Evolutionary conservation across 2,888 invertebrate genomes (phyloP).

Genomic region (Stenodema calcarata): DNA sequence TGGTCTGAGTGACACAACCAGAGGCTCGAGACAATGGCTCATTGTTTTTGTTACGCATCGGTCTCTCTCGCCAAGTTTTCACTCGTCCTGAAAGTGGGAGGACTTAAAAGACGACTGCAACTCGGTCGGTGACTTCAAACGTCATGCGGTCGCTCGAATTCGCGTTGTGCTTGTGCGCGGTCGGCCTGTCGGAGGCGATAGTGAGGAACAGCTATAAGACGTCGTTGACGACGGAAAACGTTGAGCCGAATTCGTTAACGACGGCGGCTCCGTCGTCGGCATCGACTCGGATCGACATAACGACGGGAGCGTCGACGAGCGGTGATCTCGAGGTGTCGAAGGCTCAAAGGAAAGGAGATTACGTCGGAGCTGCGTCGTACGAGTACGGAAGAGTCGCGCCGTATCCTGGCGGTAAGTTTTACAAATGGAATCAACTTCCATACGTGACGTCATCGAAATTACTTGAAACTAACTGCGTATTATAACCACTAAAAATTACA

Average conservation of each 20-base stretch:
- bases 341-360: conserved; percentile 15
- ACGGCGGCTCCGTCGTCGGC: background rate
- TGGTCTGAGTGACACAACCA: background rate
- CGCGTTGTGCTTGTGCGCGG: background rate
- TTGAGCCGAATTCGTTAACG: background rate
- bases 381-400: conserved; percentile 3
- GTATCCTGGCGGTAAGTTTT: conserved; percentile 16
- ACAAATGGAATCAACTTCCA: too few relatives aligned
- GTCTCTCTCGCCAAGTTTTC: background rate
- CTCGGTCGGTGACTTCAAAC: background rate
- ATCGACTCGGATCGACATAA: background rate
- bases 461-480: too few relatives aligned
- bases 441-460: too few relatives aligned
- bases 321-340: background rate
- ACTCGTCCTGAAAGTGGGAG: conserved; percentile 6
- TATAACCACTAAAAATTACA: too few relatives aligned
- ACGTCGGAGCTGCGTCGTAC: conserved; percentile 33
- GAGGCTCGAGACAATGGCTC: conserved; percentile 16
- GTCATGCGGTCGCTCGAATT: background rate
- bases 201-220: background rate
- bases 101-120: background rate
- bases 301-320: background rate
- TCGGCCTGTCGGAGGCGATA: background rate
- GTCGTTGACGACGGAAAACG: background rate
- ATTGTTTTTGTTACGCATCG: conserved; percentile 32